Conservation (phyloP, 2,113 vertebrate species). For the Cephalopholis sonnerati region DNA sequence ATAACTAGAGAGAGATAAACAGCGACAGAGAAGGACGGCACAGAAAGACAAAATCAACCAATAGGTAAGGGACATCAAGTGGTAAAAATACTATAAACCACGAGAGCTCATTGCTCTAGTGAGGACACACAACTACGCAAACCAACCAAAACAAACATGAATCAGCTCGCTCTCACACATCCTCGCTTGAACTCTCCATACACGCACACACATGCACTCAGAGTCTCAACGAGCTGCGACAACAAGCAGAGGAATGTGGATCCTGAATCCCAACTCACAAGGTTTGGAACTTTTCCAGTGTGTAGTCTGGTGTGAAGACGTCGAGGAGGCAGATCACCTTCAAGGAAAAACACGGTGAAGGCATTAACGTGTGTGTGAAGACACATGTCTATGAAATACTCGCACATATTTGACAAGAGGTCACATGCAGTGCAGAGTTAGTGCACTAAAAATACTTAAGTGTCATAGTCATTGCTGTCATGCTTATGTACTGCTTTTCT, state of each 20-base stretch:
- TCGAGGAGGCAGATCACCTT: constrained; percentile 88
- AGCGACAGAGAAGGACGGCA: background rate
- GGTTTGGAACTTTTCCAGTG: constrained; percentile 86
- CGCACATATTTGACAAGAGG: background rate
- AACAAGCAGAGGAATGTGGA: constrained; percentile 65
- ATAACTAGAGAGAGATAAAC: constrained; percentile 75
- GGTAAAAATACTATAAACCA: background rate
- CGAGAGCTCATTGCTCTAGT: background rate
- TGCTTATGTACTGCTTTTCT: background rate
- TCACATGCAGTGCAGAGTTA: background rate
- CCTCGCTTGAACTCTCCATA: background rate
- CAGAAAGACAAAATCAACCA: background rate
- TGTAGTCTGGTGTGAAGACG: constrained; percentile 87
- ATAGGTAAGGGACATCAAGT: background rate
- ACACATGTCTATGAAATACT: background rate
- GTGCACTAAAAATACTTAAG: background rate
- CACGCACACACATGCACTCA: constrained; percentile 44
- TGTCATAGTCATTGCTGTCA: background rate
- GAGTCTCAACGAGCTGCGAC: constrained; percentile 57
- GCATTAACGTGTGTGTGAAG: background rate
- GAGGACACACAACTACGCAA: constrained; percentile 11
- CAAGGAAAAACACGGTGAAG: background rate
- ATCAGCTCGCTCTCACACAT: constrained; percentile 20
- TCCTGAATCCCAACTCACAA: constrained; percentile 82
- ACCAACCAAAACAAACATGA: constrained; percentile 43